Percentiles rank a stretch among this genome's conserved stretches.
Evolutionary conservation across 2,113 vertebrate genomes (phyloP).

Genomic region (Oryzias curvinotus): DNA sequence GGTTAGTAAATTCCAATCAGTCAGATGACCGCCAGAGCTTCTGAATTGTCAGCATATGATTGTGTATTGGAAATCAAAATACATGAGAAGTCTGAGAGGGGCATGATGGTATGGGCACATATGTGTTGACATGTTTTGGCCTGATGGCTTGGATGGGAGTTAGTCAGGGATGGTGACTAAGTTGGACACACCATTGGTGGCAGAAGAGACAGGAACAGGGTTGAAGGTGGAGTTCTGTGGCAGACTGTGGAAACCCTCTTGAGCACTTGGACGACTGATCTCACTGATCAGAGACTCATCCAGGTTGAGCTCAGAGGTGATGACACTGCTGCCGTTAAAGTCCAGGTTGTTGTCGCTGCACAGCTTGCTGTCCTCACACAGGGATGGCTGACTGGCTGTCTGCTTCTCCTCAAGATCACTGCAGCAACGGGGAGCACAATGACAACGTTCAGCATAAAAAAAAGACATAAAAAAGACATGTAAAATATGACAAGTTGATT

Average conservation of each 20-base stretch:
- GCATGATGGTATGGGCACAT: slow-evolving; percentile 60
- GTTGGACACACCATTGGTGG: slow-evolving; percentile 69
- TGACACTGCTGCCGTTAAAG: slow-evolving; percentile 84
- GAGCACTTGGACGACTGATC: slow-evolving; percentile 84
- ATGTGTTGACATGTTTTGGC: slow-evolving; percentile 69
- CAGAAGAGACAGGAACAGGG: slow-evolving; percentile 43
- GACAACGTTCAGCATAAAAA: not conserved
- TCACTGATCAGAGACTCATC: slow-evolving; percentile 90
- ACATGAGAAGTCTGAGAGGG: slow-evolving; percentile 56
- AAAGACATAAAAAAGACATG: not conserved
- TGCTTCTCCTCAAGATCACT: slow-evolving; percentile 91
- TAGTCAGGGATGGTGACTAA: slow-evolving; percentile 72
- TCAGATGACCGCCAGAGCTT: slow-evolving; percentile 56
- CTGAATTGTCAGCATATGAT: slow-evolving; percentile 61
- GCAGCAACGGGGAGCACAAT: not conserved
- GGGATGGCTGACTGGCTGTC: slow-evolving; percentile 85
- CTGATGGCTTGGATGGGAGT: slow-evolving; percentile 54
- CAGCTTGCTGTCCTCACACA: slow-evolving; percentile 85
- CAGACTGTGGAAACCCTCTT: slow-evolving; percentile 63
- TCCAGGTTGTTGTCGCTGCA: slow-evolving; percentile 87
- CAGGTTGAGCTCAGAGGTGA: slow-evolving; percentile 87
- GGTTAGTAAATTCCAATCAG: slow-evolving; percentile 65
- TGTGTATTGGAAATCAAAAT: slow-evolving; percentile 55
- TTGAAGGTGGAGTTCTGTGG: slow-evolving; percentile 78
- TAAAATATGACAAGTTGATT: not conserved